phyloP scores from a whole-genome alignment of 2,113 vertebrate species.

The Numenius arquata region DNA sequence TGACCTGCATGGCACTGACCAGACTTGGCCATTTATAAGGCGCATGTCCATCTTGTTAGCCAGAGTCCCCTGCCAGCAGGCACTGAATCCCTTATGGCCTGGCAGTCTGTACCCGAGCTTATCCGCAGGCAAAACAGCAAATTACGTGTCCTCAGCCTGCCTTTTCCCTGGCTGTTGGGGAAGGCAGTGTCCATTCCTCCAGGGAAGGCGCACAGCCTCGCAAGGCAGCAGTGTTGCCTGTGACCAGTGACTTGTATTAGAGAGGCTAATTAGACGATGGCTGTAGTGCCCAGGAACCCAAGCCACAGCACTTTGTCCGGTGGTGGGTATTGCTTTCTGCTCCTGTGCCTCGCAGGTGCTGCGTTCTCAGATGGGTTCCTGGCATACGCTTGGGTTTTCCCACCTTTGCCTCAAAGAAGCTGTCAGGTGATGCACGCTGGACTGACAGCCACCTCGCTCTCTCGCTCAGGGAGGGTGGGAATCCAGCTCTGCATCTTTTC shows the following conservation, averaged over 20 bases:
- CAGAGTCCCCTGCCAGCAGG: neutral
- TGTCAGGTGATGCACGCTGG: neutral
- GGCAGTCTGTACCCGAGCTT: neutral
- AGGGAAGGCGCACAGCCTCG: neutral
- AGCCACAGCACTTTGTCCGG: neutral
- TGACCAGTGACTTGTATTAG: neutral
- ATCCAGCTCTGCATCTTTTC: neutral
- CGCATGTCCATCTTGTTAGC: neutral
- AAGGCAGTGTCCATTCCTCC: neutral
- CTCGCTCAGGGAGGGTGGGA: fast-evolving
- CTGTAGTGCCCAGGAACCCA: neutral
- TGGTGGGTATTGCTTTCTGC: neutral
- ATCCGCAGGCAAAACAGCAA: neutral
- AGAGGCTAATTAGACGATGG: neutral
- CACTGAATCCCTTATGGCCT: neutral
- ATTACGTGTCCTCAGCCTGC: neutral
- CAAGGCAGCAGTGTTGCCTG: neutral
- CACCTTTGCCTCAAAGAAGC: neutral
- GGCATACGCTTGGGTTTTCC: neutral
- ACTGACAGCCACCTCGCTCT: neutral
- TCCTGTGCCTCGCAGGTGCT: neutral
- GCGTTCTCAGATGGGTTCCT: neutral
- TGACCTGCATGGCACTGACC: neutral
- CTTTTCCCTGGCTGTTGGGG: neutral
- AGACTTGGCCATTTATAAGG: neutral